Conservation (phyloP, 2,113 vertebrate genomes). For the Cranoglanis bouderius region DNA sequence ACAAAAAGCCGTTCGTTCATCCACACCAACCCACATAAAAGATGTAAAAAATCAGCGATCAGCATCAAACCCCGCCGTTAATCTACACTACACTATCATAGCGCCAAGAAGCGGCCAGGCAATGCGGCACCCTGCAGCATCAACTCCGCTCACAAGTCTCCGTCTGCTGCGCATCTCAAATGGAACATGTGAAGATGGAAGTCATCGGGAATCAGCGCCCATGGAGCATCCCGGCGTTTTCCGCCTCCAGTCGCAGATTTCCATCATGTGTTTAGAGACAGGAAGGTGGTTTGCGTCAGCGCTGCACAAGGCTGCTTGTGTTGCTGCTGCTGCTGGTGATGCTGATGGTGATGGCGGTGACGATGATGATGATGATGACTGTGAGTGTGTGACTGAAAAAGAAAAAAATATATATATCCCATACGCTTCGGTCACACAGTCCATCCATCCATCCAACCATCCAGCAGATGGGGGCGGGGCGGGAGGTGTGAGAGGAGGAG, state of each 20-base stretch:
- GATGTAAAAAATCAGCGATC: constrained; percentile 54
- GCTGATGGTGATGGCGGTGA: not conserved
- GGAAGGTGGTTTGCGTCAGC: constrained; percentile 62
- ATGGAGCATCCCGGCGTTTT: constrained; percentile 49
- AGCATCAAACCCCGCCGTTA: constrained; percentile 50
- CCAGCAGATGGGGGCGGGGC: constrained; percentile 16
- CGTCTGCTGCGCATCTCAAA: constrained; percentile 64
- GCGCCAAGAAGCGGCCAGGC: constrained; percentile 65
- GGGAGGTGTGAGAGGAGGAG: not conserved
- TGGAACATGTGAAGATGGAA: constrained; percentile 31
- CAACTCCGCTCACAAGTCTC: constrained; percentile 69
- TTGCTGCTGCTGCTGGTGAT: constrained; percentile 55
- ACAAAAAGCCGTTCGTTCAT: constrained; percentile 56
- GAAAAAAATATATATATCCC: not conserved
- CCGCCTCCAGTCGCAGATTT: constrained; percentile 26
- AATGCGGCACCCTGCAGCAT: constrained; percentile 86
- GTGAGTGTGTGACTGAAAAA: constrained; percentile 59
- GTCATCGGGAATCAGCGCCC: constrained; percentile 29
- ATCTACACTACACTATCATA: constrained; percentile 65
- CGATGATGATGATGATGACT: not conserved
- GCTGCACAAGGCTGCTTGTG: constrained; percentile 62
- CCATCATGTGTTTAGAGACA: constrained; percentile 39
- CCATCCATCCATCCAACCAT: constrained; percentile 49
- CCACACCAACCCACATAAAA: constrained; percentile 58
- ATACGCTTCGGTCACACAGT: constrained; percentile 54